phyloP scores from a whole-genome alignment of 1,140 invertebrate genomes.

The Anagrus nilaparvatae region DNA sequence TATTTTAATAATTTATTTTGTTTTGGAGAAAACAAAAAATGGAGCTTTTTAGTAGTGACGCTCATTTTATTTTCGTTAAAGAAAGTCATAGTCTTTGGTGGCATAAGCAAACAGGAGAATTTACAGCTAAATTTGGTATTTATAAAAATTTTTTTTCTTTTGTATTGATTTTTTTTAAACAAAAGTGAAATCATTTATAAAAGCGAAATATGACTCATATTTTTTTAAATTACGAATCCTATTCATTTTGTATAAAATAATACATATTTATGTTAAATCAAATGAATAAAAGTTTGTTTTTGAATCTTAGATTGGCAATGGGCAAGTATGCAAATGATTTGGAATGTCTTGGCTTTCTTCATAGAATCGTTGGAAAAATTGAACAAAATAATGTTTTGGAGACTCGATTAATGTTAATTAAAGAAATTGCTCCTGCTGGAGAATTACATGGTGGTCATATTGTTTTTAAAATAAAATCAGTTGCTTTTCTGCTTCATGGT shows the following conservation, averaged over 20 bases:
- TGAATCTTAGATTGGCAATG: conserved; percentile 72
- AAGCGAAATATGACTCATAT: too few species aligned
- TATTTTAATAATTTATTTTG: too few species aligned
- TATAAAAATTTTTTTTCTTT: too few species aligned
- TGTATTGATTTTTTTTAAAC: too few species aligned
- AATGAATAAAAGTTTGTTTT: too few species aligned
- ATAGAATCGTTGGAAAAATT: conserved; percentile 83
- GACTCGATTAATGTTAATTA: conserved; percentile 70
- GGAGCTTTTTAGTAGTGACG: conserved; percentile 82
- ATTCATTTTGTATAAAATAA: too few species aligned
- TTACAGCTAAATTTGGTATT: conserved; percentile 75
- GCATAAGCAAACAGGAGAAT: conserved; percentile 69
- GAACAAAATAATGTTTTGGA: conserved; percentile 70
- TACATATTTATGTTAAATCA: too few species aligned
- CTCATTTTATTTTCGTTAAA: conserved; percentile 81
- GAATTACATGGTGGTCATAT: conserved; percentile 65
- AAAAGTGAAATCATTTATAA: too few species aligned
- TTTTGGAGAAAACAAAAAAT: conserved; percentile 50
- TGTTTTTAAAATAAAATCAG: conserved; percentile 81
- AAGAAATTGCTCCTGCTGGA: conserved; percentile 63
- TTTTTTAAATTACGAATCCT: too few species aligned
- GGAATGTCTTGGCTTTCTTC: conserved; percentile 77
- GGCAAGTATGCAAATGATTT: conserved; percentile 75
- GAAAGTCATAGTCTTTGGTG: conserved; percentile 83
- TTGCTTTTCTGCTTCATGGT: conserved; percentile 61